Percentiles rank a stretch among this genome's conserved stretches.
These are phyloP conservation scores for Patella ulyssiponensis DNA, from an alignment of 2,888 invertebrate genomes.

Conservation along the genomic window DNA sequence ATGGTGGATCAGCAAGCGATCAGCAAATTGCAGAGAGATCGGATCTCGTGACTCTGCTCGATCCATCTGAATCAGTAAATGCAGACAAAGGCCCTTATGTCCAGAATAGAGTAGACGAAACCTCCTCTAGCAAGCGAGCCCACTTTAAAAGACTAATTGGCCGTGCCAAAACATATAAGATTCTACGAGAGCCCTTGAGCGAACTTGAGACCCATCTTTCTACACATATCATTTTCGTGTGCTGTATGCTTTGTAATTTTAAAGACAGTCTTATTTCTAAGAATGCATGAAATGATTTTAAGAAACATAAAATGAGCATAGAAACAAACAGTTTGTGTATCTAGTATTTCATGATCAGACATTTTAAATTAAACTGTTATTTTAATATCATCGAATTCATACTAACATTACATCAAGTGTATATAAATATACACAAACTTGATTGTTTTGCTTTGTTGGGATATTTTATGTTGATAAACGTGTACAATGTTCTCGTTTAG, in stretches of 20 bases:
- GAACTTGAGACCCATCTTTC: not conserved
- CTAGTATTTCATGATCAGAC: too few relatives aligned
- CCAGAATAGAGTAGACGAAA: slow-evolving; percentile 38
- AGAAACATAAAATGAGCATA: too few relatives aligned
- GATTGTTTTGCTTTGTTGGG: too few relatives aligned
- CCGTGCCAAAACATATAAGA: not conserved
- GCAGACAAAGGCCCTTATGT: slow-evolving; percentile 43
- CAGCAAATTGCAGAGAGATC: slow-evolving; percentile 43
- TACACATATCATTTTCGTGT: not conserved
- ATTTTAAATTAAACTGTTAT: too few relatives aligned
- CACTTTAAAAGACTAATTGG: slow-evolving; percentile 29
- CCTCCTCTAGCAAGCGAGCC: slow-evolving; percentile 39
- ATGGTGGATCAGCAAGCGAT: slow-evolving; percentile 43
- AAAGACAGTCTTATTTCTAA: not conserved
- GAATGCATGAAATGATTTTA: not conserved
- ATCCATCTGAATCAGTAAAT: slow-evolving; percentile 36
- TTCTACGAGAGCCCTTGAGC: not conserved
- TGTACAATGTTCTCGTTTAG: too few relatives aligned
- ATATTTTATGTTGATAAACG: too few relatives aligned
- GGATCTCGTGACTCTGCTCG: slow-evolving; percentile 27
- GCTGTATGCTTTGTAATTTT: slow-evolving; percentile 5
- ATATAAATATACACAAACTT: too few relatives aligned
- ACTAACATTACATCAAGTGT: too few relatives aligned
- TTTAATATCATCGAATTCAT: too few relatives aligned
- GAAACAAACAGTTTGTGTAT: too few relatives aligned